These are phyloP conservation scores for Scatophagus argus DNA, from an alignment of 2,113 vertebrate species.

Conservation along the genomic window DNA sequence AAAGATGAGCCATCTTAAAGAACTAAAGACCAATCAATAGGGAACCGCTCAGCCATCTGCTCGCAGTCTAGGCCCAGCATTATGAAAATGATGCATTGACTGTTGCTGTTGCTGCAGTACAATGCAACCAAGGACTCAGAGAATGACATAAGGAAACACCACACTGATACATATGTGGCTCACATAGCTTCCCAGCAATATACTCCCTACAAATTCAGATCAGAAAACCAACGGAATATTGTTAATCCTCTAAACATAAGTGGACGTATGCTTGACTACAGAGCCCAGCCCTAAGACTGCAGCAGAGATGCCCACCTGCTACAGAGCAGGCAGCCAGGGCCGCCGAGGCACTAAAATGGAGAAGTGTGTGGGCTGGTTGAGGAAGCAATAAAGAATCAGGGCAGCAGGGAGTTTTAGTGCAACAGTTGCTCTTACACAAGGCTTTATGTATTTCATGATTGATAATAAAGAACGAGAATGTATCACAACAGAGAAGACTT, in stretches of 20 bases:
- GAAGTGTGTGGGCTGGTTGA: slow-evolving; percentile 68
- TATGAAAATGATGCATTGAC: slow-evolving; percentile 62
- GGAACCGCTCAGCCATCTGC: slow-evolving; percentile 46
- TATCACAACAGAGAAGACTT: neutral
- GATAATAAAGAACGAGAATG: neutral
- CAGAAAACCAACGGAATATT: slow-evolving; percentile 41
- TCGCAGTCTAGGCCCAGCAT: slow-evolving; percentile 14
- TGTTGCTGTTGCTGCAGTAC: slow-evolving; percentile 66
- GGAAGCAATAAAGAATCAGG: slow-evolving; percentile 64
- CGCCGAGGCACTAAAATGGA: slow-evolving; percentile 72
- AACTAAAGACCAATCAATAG: slow-evolving; percentile 49
- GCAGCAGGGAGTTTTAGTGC: slow-evolving; percentile 22
- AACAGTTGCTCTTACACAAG: slow-evolving; percentile 45
- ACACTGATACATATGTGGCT: slow-evolving; percentile 61
- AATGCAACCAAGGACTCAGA: slow-evolving; percentile 51
- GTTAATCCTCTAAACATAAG: slow-evolving; percentile 74
- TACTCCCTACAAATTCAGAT: slow-evolving; percentile 49
- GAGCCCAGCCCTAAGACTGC: slow-evolving; percentile 77
- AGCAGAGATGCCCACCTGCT: slow-evolving; percentile 81
- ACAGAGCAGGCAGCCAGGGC: slow-evolving; percentile 53
- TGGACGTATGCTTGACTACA: slow-evolving; percentile 50
- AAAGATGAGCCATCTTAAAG: slow-evolving; percentile 24
- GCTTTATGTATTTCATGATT: neutral
- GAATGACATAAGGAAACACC: slow-evolving; percentile 46
- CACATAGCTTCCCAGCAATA: slow-evolving; percentile 27